Evolutionary conservation across 2,113 vertebrate genomes (phyloP), one percentile per base, ranked within the genome.

Genomic region (Grantiella picta): DNA sequence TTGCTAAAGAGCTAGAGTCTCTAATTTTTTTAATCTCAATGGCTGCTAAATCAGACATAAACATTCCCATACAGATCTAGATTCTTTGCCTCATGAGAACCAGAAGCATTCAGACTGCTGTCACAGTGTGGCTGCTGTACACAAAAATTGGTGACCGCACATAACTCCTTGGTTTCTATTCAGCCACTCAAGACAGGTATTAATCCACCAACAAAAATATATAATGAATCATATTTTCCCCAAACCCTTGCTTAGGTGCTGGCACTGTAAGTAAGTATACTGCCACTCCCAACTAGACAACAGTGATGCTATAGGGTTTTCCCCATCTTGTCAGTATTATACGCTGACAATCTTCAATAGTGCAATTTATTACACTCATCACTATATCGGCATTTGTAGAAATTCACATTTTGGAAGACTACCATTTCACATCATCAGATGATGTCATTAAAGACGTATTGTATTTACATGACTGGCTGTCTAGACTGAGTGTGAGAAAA

Each of bases 401-500:
- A 80, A 69, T 36, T 90, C 36, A 84, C 16, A 59, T 68, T 77
- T 72, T 89, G 65, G 64, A 90, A 93, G 56, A 88, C 64, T 85
- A 93, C 70, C 14, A 89, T 85, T 76, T 91, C 79, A 86, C 80
- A 79, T 93, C 44, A 95, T 92, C 73, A 78, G 72, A 88, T 89
- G 77, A 92, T 82, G 60, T 68, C 70, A 85, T 81, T 92, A 81
- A 94, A 90, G 82, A 66, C 71, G 94, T 80, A 63, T 71, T 96
- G 91, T 85, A 83, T 93, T 95, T 92, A 70, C 70, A 77, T 59
- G 72, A 91, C 54, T 93, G 89, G 80, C 70, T 80, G 71, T 82
- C 81, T 87, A 95, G 87, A 85, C 54, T 87, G 45, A 87, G 63
- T 68, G 85, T 49, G 76, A 83, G 82, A 91, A 95, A 93, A 93